A percentile compares a stretch with the other conserved stretches of the same genome.
Evolutionary conservation across 1,140 invertebrate species (phyloP).

Genomic region (Colletes latitarsis): DNA sequence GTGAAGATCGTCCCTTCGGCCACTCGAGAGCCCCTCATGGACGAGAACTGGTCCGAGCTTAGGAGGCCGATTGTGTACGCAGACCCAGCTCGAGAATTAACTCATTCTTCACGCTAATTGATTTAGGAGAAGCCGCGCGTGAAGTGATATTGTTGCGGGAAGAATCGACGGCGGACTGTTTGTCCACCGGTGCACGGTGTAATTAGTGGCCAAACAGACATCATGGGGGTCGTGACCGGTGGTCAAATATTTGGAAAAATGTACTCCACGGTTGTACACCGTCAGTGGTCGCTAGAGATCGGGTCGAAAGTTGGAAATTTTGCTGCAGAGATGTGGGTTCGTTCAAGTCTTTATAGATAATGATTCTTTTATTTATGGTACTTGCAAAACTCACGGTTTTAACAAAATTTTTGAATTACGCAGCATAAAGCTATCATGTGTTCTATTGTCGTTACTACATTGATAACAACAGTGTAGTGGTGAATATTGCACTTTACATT

Average conservation of each 20-base stretch:
- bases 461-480: no score
- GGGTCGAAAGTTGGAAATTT: not conserved
- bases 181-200: not conserved
- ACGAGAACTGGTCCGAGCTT: constrained; percentile 4
- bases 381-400: no score
- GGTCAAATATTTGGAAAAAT: constrained; percentile 38
- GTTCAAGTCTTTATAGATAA: no score
- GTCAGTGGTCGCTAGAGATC: not conserved
- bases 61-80: constrained; percentile 11
- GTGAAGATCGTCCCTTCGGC: constrained; percentile 53
- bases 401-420: no score
- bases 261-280: not conserved
- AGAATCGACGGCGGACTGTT: constrained; percentile 23
- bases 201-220: constrained; percentile 36
- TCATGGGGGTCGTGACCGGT: not conserved
- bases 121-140: constrained; percentile 53
- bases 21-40: constrained; percentile 48
- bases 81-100: constrained; percentile 48
- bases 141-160: constrained; percentile 47
- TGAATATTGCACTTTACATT: no score
- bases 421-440: no score
- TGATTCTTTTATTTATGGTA: no score
- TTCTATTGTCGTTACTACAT: no score
- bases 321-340: no score
- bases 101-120: constrained; percentile 54